Evolutionary conservation across 2,113 vertebrate genomes (phyloP).

Genomic region (Triplophysa tibetana): DNA sequence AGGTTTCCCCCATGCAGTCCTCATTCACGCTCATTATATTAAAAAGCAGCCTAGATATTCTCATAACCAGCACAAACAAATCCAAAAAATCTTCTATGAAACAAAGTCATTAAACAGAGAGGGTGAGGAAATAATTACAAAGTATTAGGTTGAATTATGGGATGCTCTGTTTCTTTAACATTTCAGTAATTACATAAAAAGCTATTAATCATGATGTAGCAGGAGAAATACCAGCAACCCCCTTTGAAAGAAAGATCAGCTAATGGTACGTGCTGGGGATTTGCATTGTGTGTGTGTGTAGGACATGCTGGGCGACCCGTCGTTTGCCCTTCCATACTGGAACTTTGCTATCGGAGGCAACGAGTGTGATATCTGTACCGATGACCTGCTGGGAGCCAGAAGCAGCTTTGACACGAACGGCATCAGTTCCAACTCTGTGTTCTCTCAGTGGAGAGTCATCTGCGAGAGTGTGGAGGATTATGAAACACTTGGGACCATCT

Average conservation of each 20-base stretch:
- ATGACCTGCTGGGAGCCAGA: slow-evolving; percentile 89
- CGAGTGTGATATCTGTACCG: slow-evolving; percentile 88
- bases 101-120: too few species aligned
- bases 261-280: neutral
- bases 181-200: neutral
- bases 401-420: slow-evolving; percentile 83
- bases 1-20: too few species aligned
- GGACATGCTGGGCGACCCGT: slow-evolving; percentile 85
- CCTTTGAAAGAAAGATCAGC: neutral
- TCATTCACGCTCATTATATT: too few species aligned
- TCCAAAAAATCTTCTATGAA: too few species aligned
- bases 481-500: slow-evolving; percentile 88
- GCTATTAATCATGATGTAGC: slow-evolving; percentile 1
- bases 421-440: slow-evolving; percentile 88
- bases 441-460: slow-evolving; percentile 89
- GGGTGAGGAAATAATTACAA: too few species aligned
- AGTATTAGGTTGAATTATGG: too few species aligned
- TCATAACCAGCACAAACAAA: too few species aligned
- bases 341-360: slow-evolving; percentile 94
- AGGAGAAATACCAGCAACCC: slow-evolving; percentile 10
- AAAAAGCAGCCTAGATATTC: too few species aligned
- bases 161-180: neutral
- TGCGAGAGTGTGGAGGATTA: slow-evolving; percentile 92
- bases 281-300: slow-evolving; percentile 54
- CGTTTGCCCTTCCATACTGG: slow-evolving; percentile 93